These are phyloP conservation scores for Sitta europaea DNA, from an alignment of 2,113 vertebrate species.

Conservation along the genomic window DNA sequence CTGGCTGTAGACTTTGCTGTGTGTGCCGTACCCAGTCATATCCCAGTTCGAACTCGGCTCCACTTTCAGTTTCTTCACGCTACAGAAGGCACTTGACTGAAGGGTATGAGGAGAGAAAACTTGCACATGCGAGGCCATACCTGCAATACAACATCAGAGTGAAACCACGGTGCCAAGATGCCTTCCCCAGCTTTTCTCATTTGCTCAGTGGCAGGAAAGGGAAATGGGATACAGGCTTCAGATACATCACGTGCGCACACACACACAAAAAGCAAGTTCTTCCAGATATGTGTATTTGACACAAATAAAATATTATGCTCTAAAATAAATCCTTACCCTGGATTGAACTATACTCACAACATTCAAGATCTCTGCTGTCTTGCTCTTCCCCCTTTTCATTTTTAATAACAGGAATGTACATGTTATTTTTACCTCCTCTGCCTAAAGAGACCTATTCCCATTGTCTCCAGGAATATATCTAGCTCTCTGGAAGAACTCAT, in stretches of 20 bases:
- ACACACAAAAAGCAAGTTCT: background rate
- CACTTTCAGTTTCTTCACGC: constrained; percentile 99
- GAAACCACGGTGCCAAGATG: constrained; percentile 27
- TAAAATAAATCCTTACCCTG: background rate
- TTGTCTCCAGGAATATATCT: background rate
- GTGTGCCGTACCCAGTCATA: constrained; percentile 99
- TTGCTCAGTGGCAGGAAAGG: background rate
- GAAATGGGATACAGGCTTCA: background rate
- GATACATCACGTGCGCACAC: background rate
- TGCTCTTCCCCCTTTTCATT: background rate
- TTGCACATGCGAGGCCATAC: constrained; percentile 99
- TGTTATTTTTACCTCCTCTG: constrained; percentile 39
- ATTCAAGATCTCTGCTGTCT: background rate
- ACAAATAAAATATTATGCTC: background rate
- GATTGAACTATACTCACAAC: background rate
- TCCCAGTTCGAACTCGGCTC: constrained; percentile 96
- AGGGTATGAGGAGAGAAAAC: constrained; percentile 96
- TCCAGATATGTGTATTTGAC: background rate
- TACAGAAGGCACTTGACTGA: constrained; percentile 99
- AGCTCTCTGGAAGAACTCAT: background rate
- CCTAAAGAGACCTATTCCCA: background rate
- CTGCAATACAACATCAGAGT: constrained; percentile 69
- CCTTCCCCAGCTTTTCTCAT: background rate
- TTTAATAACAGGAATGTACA: constrained; percentile 26
- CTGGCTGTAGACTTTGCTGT: constrained; percentile 95